Evolutionary conservation across 2,797 vertebrate genomes (phyloP).

Genomic region (Acrossocheilus fasciatus): DNA sequence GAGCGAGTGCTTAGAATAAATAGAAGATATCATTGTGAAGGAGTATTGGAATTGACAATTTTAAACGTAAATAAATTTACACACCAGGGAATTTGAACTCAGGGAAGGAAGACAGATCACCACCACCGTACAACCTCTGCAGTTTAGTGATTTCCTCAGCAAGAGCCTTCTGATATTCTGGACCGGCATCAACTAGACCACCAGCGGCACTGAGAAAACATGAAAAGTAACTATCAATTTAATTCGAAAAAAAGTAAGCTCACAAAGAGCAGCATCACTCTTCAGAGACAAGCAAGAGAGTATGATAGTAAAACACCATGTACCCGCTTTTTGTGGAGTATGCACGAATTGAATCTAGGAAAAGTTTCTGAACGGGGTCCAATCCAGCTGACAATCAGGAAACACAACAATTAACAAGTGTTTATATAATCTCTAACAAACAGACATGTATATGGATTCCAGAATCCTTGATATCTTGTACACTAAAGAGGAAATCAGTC

Average conservation of each 20-base stretch:
- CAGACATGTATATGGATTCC: constrained; percentile 17
- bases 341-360: constrained; percentile 90
- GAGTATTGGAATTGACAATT: background rate
- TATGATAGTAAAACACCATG: constrained; percentile 64
- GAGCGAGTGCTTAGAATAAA: no score
- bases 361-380: constrained; percentile 94
- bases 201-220: constrained; percentile 76
- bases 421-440: background rate
- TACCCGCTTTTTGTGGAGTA: constrained; percentile 88
- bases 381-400: constrained; percentile 75
- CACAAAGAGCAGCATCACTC: background rate
- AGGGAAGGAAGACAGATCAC: constrained; percentile 89
- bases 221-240: background rate
- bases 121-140: constrained; percentile 84
- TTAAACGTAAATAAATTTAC: constrained; percentile 10
- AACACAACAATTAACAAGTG: constrained; percentile 21
- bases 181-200: constrained; percentile 84
- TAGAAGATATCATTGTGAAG: no score
- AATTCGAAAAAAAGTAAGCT: background rate
- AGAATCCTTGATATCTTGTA: constrained; percentile 25
- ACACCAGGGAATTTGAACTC: constrained; percentile 90
- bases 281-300: background rate
- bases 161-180: constrained; percentile 87
- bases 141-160: constrained; percentile 86
- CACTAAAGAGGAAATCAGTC: background rate